phyloP scores from a whole-genome alignment of 2,888 invertebrate genomes.

The Ophion ellenae region DNA sequence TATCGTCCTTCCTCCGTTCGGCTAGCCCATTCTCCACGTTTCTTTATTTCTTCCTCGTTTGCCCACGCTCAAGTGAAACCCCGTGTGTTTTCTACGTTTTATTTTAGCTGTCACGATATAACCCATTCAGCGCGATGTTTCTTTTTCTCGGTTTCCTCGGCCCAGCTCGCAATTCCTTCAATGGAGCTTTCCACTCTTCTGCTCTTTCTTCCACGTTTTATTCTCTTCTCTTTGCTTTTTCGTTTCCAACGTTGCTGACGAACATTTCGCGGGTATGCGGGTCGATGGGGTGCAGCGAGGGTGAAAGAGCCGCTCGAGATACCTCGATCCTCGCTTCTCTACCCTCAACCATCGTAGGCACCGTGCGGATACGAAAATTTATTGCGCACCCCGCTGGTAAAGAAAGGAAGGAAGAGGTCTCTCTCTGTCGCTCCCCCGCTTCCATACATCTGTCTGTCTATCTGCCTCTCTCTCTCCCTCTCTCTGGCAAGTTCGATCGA shows the following conservation, averaged over 20 bases:
- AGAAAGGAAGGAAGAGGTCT: slow-evolving; percentile 53
- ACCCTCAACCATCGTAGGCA: slow-evolving; percentile 47
- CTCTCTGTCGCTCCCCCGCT: neutral
- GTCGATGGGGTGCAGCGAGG: slow-evolving; percentile 55
- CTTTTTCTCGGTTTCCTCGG: slow-evolving; percentile 45
- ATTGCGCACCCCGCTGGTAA: slow-evolving; percentile 45
- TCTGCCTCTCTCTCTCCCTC: slow-evolving; percentile 16
- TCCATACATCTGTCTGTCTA: neutral
- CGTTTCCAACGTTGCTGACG: slow-evolving; percentile 28
- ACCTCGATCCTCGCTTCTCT: slow-evolving; percentile 45
- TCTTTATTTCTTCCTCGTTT: slow-evolving; percentile 67
- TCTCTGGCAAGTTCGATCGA: slow-evolving; percentile 64
- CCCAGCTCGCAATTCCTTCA: slow-evolving; percentile 48
- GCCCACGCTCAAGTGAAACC: slow-evolving; percentile 75
- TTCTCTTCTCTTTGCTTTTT: slow-evolving; percentile 10
- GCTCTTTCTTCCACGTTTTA: slow-evolving; percentile 4
- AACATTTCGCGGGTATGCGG: slow-evolving; percentile 54
- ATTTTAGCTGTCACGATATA: slow-evolving; percentile 55
- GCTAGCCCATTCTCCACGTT: slow-evolving; percentile 34
- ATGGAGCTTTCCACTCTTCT: slow-evolving; percentile 28
- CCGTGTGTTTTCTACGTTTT: slow-evolving; percentile 57
- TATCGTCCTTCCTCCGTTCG: slow-evolving; percentile 25
- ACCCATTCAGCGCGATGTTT: slow-evolving; percentile 39
- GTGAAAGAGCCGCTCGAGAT: slow-evolving; percentile 52
- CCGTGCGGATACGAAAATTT: slow-evolving; percentile 64